Base-by-base conservation (phyloP, 2,113 vertebrate species). In the Cottus gobio region DNA sequence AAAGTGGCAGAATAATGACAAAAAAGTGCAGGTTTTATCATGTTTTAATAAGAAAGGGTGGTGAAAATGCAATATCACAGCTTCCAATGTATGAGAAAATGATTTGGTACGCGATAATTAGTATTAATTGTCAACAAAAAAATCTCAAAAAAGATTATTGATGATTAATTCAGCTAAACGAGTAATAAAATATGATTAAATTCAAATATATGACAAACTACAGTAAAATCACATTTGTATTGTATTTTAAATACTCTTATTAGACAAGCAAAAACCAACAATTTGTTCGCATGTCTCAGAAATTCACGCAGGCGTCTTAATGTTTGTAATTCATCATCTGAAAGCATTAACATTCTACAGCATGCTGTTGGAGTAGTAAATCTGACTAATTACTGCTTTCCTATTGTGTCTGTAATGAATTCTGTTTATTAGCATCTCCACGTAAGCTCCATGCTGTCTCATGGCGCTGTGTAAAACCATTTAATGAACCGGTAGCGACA, bases 391-490 rank as follows among this genome's bases (percentile, higher is more conserved):
- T 87, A 81, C 88, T 20, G 62, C 79, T 67, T 89, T 85, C 83
- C 80, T 7, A 80, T 88, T 91, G 82, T 87, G 85, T 83, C 80
- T 39, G 71, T 90, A 90, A 90, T 91, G 79, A 85, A 90, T 87
- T 90, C 73, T 82, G 79, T 90, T 89, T 82, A 83, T 87, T 87
- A 85, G 76, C 82, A 78, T 86, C 76, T 84, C 71, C 75, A 84
- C 63, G 84, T 81, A 67, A 63, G 72, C 81, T 24, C 46, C 4
- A 37, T 9, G 71, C 85, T 74, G 76, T 85, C 73, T 77, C 81
- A 64, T 73, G 50, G 39, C 6, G 20, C 61, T 7, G 66, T 85
- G 80, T 71, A 83, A 88, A 89, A 83, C 57, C 75, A 86, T 83
- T 87, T 82, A 87, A 87, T 83, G 34, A 84, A 84, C 65, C 57